phyloP scores from a whole-genome alignment of 2,888 invertebrate genomes.

The Arge pagana region DNA sequence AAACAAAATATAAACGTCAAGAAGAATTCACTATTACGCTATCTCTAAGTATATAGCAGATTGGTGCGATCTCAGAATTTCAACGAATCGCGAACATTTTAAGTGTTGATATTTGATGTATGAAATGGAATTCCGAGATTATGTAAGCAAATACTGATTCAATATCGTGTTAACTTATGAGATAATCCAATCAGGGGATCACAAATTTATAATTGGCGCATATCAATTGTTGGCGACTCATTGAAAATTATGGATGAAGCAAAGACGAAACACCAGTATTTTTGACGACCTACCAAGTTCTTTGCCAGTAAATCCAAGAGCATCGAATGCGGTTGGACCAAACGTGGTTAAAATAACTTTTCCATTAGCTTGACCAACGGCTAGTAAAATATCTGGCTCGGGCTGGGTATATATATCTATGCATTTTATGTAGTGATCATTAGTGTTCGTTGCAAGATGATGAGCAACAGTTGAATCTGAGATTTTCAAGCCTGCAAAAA shows the following conservation, averaged over 20 bases:
- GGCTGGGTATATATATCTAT: slow-evolving; percentile 83
- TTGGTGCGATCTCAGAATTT: too few species aligned
- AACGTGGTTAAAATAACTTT: slow-evolving; percentile 81
- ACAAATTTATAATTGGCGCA: slow-evolving; percentile 1
- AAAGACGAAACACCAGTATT: slow-evolving; percentile 49
- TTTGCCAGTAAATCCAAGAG: slow-evolving; percentile 71
- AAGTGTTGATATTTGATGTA: too few species aligned
- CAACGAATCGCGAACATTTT: too few species aligned
- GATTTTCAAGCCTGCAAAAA: slow-evolving; percentile 66
- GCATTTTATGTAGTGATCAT: slow-evolving; percentile 81
- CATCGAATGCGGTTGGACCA: slow-evolving; percentile 71
- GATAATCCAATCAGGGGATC: background rate
- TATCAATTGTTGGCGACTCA: background rate
- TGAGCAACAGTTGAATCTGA: slow-evolving; percentile 73
- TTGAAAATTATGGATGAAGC: slow-evolving; percentile 6
- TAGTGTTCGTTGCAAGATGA: slow-evolving; percentile 73
- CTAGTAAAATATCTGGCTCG: slow-evolving; percentile 78
- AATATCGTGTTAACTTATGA: background rate
- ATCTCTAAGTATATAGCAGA: background rate
- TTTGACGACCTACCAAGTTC: slow-evolving; percentile 71
- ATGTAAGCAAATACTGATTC: too few species aligned
- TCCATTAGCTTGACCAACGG: slow-evolving; percentile 89
- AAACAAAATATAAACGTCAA: slow-evolving; percentile 15
- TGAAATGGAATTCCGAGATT: too few species aligned
- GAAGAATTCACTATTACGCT: slow-evolving; percentile 14